phyloP scores from a whole-genome alignment of 1,140 invertebrate species.

The Drosophila bocqueti region DNA sequence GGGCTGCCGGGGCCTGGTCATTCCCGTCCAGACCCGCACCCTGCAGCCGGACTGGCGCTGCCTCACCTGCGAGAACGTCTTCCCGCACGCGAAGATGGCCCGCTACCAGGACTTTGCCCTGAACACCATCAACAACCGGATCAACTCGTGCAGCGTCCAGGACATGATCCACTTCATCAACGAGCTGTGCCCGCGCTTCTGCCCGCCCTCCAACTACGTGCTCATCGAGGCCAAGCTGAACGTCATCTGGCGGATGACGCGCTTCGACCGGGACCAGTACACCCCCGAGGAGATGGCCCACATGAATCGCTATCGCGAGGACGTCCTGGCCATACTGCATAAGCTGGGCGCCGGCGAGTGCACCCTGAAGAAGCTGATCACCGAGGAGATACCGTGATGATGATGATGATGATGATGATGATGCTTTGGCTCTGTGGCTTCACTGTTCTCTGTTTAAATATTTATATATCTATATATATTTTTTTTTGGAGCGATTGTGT shows the following conservation, averaged over 20 bases:
- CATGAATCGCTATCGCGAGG: conserved; percentile 84
- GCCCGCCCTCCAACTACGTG: conserved; percentile 80
- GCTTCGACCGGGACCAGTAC: conserved; percentile 62
- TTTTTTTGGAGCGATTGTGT: conserved; percentile 7
- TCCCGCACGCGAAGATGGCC: conserved; percentile 77
- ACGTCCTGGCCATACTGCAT: conserved; percentile 84
- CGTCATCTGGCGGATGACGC: conserved; percentile 81
- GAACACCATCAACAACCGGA: conserved; percentile 81
- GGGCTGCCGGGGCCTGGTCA: conserved; percentile 79
- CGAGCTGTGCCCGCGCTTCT: conserved; percentile 79
- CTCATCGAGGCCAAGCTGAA: conserved; percentile 81
- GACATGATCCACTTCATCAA: conserved; percentile 84
- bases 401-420: not conserved
- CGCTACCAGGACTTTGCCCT: conserved; percentile 82
- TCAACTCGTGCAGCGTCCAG: conserved; percentile 74
- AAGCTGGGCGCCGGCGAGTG: conserved; percentile 84
- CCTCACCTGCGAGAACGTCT: conserved; percentile 74
- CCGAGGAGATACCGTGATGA: conserved; percentile 68
- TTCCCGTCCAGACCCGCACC: conserved; percentile 77
- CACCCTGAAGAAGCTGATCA: conserved; percentile 85
- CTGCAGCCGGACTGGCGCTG: conserved; percentile 81
- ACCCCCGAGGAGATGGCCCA: conserved; percentile 69
- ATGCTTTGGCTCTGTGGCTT: not conserved
- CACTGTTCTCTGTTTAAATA: not conserved
- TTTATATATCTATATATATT: not conserved